Evolutionary conservation across 2,797 vertebrate genomes (phyloP), one percentile per base, ranked within the genome.

Genomic region (Carcharodon carcharias): DNA sequence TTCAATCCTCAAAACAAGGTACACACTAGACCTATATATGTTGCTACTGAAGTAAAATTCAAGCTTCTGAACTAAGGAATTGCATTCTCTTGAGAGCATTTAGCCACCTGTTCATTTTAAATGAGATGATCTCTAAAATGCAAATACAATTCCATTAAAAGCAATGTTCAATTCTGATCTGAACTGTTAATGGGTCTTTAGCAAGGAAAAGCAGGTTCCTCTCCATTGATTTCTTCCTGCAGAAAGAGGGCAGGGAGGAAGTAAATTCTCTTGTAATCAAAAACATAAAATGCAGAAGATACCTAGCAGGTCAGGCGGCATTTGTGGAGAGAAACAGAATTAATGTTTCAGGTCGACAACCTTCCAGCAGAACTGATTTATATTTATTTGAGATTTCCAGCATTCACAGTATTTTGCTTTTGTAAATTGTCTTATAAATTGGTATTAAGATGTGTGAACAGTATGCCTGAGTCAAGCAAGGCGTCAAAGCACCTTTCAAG

Each of bases 11-110:
- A 93, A 93, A 67, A 63, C 91, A 67, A 93, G 91, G n/a, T 11
- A 50, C 4, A 61, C 12, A 93, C 21, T n/a, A 92, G 89, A 63
- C 2, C 45, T 85, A 93, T n/a, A 26, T 45, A 93, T 3, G 63
- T 45, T 67, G 63, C n/a, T 40, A 67, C 91, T 67, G 91, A 45
- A 67, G 26, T 45, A 93, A 93, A 93, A 93, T 93, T 67, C 91
- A 93, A 93, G 91, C 91, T 61, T 91, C 63, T 93, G 91, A 93
- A 93, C n/a, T 67, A 93, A 93, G 61, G n/a, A 92, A 35, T 65
- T 93, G n/a, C 11, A 93, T 67, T 93, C 61, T 67, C 61, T 28
- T 3, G 63, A 45, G 91, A 21, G 9, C 63, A 93, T 65, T 93
- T 93, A 67, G 63, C 63, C 91, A 93, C 63, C 91, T 67, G 91